These are phyloP conservation scores for Sterna hirundo DNA, from an alignment of 2,113 vertebrate species.

Conservation along the genomic window DNA sequence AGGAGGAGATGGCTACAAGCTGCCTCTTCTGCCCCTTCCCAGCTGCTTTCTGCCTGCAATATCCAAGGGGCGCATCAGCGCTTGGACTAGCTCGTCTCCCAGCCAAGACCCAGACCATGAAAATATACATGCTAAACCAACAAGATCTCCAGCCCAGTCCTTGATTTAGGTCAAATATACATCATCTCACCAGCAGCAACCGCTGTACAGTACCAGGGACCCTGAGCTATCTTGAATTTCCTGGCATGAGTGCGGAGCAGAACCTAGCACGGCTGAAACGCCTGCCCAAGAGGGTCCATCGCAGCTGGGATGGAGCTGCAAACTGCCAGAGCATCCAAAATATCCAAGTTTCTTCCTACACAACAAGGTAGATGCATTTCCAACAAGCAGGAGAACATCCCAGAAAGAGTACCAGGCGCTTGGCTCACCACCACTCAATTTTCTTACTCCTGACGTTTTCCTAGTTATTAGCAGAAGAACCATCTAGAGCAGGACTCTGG, in stretches of 20 bases:
- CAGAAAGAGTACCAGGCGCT: neutral
- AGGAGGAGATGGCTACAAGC: neutral
- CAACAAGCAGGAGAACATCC: neutral
- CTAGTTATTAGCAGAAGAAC: neutral
- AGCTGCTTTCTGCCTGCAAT: neutral
- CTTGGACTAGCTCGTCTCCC: neutral
- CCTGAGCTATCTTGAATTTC: neutral
- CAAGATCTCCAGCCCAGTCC: neutral
- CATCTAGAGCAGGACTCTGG: neutral
- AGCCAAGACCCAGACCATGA: neutral
- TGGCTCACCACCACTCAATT: fast-evolving
- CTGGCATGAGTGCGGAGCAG: neutral
- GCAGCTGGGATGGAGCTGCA: neutral
- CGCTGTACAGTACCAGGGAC: fast-evolving
- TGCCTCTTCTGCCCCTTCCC: neutral
- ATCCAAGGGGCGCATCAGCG: neutral
- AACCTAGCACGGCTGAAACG: neutral
- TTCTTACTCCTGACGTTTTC: neutral
- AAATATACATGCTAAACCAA: neutral
- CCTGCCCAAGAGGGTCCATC: neutral
- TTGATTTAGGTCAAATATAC: neutral
- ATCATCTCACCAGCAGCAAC: neutral
- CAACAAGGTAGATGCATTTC: neutral
- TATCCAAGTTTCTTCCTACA: neutral
- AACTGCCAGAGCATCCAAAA: neutral